A percentile compares a stretch with the other conserved stretches of the same genome.
phyloP scores from a whole-genome alignment of 1,140 invertebrate genomes.

The Drosophila sechellia region DNA sequence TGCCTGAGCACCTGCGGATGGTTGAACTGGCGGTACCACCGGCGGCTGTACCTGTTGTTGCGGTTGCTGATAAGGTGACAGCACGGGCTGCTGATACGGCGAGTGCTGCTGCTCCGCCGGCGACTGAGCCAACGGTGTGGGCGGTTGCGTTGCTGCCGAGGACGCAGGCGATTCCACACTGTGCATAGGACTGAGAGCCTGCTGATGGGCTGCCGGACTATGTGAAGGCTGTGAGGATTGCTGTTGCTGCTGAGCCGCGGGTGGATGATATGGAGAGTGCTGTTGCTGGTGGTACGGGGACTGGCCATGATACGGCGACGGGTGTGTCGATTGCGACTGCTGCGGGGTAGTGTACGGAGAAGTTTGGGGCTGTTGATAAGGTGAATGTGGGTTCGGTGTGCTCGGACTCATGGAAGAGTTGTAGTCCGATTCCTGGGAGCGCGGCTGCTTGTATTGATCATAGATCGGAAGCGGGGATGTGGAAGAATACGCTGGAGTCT shows the following conservation, averaged over 20 bases:
- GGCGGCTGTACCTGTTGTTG: slow-evolving; percentile 59
- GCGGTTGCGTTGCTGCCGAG: slow-evolving; percentile 76
- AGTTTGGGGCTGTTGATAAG: slow-evolving; percentile 83
- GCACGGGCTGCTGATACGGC: slow-evolving; percentile 75
- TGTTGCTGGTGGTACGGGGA: slow-evolving; percentile 84
- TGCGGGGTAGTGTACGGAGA: slow-evolving; percentile 84
- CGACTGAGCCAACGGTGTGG: slow-evolving; percentile 68
- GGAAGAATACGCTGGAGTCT: slow-evolving; percentile 79
- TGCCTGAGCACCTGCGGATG: slow-evolving; percentile 25
- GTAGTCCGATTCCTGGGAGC: slow-evolving; percentile 83
- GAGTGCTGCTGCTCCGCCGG: slow-evolving; percentile 79
- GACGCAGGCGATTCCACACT: slow-evolving; percentile 77
- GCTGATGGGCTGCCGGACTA: slow-evolving; percentile 63
- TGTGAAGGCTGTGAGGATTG: slow-evolving; percentile 46
- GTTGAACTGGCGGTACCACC: slow-evolving; percentile 48
- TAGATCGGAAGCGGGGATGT: slow-evolving; percentile 84
- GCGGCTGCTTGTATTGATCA: slow-evolving; percentile 85
- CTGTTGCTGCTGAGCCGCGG: slow-evolving; percentile 54
- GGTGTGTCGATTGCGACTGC: slow-evolving; percentile 71
- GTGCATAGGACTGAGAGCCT: slow-evolving; percentile 72
- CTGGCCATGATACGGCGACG: slow-evolving; percentile 84
- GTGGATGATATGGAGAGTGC: slow-evolving; percentile 70
- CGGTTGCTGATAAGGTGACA: slow-evolving; percentile 72
- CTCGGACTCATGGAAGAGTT: slow-evolving; percentile 84
- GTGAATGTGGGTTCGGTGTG: slow-evolving; percentile 82